Conservation (phyloP, 2,113 vertebrate genomes). For the Leucosticte australis region DNA sequence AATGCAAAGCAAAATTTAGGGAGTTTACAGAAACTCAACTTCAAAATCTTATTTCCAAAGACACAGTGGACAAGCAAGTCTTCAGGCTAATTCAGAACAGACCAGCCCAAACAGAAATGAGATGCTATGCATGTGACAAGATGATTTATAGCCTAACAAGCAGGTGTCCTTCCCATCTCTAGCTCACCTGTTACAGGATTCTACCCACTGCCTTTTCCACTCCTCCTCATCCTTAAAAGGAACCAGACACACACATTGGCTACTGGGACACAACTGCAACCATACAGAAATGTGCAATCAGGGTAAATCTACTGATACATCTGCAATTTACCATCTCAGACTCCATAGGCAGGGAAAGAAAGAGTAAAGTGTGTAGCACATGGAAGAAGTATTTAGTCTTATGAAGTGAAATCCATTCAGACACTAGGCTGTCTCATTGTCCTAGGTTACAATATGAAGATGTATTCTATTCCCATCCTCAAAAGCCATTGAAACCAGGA, state of each 20-base stretch:
- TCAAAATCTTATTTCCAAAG: neutral
- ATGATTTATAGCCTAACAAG: neutral
- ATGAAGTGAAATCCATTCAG: neutral
- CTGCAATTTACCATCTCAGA: neutral
- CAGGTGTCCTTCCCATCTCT: neutral
- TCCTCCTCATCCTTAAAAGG: neutral
- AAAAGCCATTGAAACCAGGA: too few species aligned
- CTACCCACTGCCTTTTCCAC: neutral
- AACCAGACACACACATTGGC: neutral
- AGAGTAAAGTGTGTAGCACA: neutral
- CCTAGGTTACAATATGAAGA: too few species aligned
- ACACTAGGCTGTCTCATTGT: neutral
- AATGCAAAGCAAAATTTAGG: neutral
- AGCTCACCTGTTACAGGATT: neutral
- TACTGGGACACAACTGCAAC: neutral
- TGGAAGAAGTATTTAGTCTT: neutral
- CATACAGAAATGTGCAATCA: fast-evolving
- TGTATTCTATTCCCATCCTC: too few species aligned
- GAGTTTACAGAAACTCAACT: neutral
- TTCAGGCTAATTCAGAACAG: neutral
- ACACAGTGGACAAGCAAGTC: neutral
- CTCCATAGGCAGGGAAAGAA: neutral
- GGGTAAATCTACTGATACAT: neutral
- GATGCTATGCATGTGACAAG: neutral
- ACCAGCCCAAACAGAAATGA: neutral